Base-by-base conservation (phyloP, 2,113 vertebrate species). In the Labeo rohita region DNA sequence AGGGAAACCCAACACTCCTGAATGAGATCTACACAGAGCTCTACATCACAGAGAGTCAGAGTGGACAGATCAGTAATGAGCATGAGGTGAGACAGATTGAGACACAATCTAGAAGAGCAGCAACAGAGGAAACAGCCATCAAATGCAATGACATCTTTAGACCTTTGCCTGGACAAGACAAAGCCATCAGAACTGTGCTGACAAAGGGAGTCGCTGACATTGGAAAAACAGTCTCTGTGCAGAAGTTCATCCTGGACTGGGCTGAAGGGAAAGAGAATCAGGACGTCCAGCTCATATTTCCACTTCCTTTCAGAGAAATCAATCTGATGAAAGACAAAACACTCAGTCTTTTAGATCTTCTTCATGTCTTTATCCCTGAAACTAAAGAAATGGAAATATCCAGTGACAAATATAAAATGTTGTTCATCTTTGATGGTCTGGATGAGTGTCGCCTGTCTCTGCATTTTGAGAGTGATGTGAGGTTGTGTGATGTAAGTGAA, bases 11-110 rank as follows among this genome's bases (percentile, higher is more conserved):
- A 74, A 73, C 56, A 28, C 83, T 23, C 3, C 76, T 88, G 28
- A 88, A 80, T 54, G 23, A 84, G 68, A 86, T 89, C 52, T 89
- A 70, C 80, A 84, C 85, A 18, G 81, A 89, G 47, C 85, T 89
- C 54, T 86, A 70, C 82, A 84, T 89, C 56, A 84, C 76, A 66
- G 85, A 84, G 50, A 63, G 76, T 11, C 47, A 49, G 18, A 45
- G 23, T 23, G 77, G 83, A 74, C 56, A 36, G 18, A 65, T 75
- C 83, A 68, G 23, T 45, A 28, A 65, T 52, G 56, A 77, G 7
- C 78, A 85, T 49, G 87, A 85, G 76, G 68, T 72, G 36, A 72
- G 68, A 72, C 66, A 70, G 66, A 70, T 70, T 70, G 66, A 70
- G 66, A 70, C 36, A 39, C 66, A 43, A 21, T 72, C 68, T 36